phyloP scores from a whole-genome alignment of 2,113 vertebrate species.

The Nothocercus nigrocapillus region DNA sequence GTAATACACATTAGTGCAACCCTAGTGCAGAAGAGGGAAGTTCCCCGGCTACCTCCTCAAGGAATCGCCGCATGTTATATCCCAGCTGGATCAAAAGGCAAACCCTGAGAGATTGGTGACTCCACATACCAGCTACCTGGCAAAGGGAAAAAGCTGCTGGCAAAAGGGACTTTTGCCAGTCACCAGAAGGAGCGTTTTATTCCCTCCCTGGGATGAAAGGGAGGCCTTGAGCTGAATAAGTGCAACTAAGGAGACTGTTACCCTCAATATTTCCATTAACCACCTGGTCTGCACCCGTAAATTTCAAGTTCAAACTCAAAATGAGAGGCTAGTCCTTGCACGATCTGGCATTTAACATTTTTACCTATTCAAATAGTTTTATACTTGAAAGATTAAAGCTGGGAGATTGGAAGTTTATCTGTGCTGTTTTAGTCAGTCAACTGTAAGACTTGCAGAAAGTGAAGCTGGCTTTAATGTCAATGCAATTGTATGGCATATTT shows the following conservation, averaged over 20 bases:
- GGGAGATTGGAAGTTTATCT: not conserved
- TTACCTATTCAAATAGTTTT: not conserved
- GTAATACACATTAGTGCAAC: not conserved
- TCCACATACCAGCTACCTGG: not conserved
- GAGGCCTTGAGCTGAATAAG: not conserved
- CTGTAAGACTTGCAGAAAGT: not conserved
- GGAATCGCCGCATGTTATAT: not conserved
- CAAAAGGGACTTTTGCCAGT: not conserved
- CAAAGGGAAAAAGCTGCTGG: not conserved
- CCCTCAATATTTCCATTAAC: not conserved
- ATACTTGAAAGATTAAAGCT: rapidly evolving
- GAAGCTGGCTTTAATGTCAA: not conserved
- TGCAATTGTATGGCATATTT: not conserved
- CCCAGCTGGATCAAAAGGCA: not conserved
- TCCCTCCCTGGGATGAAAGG: not conserved
- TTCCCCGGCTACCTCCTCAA: not conserved
- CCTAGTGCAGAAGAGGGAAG: not conserved
- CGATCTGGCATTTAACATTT: not conserved
- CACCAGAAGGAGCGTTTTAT: rapidly evolving
- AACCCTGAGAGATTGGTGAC: not conserved
- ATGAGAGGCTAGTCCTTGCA: not conserved
- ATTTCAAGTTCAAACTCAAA: not conserved
- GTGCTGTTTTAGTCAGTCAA: not conserved
- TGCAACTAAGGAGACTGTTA: not conserved
- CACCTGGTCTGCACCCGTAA: not conserved